phyloP scores from a whole-genome alignment of 2,888 invertebrate species.

The Ptycholaimellus sp. region DNA sequence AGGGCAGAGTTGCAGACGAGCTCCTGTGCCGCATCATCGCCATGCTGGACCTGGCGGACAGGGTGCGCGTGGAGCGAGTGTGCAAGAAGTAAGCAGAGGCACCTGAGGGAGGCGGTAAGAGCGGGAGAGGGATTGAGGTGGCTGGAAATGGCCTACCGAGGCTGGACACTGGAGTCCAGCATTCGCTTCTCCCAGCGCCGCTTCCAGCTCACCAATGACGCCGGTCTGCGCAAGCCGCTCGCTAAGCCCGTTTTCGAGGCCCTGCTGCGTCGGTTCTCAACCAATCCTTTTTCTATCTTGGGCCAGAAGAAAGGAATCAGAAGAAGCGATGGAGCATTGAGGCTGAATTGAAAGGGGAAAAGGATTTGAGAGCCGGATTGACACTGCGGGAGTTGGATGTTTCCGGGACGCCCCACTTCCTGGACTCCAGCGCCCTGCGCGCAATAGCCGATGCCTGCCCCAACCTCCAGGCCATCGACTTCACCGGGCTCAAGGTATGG shows the following conservation, averaged over 20 bases:
- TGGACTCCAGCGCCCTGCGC: slow-evolving; percentile 17
- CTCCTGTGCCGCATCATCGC: slow-evolving; percentile 15
- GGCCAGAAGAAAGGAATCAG: no score
- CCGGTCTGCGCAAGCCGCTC: slow-evolving; percentile 15
- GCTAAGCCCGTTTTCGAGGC: slow-evolving; percentile 14
- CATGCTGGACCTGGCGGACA: slow-evolving; percentile 15
- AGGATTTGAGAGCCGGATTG: no score
- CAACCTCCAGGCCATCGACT: slow-evolving; percentile 9
- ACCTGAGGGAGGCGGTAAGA: no score
- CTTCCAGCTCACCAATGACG: no score
- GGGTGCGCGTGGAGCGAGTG: slow-evolving; percentile 19
- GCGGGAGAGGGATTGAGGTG: no score
- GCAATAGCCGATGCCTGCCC: slow-evolving; percentile 16
- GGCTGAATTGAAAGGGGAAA: no score
- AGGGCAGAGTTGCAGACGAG: slow-evolving; percentile 12
- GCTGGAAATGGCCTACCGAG: no score
- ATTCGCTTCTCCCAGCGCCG: no score
- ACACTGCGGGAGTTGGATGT: slow-evolving; percentile 16
- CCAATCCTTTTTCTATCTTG: slow-evolving; percentile 7
- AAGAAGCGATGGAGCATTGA: no score
- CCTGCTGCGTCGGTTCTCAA: slow-evolving; percentile 11
- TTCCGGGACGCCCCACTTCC: slow-evolving; percentile 15
- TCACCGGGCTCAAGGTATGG: slow-evolving; percentile 3
- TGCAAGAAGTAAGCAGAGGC: slow-evolving; percentile 21
- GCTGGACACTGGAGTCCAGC: no score